phyloP scores from a whole-genome alignment of 2,797 vertebrate species.

The Protonibea diacanthus region DNA sequence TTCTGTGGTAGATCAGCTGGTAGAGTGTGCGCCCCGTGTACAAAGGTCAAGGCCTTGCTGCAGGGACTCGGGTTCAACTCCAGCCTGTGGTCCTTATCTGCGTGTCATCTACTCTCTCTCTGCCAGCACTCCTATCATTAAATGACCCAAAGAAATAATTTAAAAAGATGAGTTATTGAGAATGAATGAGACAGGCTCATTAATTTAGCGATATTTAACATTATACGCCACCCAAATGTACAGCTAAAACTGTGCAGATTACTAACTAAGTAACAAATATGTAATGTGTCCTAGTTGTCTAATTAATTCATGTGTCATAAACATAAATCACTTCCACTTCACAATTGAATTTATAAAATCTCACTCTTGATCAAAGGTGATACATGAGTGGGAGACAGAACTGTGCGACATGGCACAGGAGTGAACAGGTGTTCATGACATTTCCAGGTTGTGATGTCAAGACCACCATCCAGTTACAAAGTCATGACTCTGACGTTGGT shows the following conservation, averaged over 20 bases:
- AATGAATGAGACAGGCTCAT: not conserved
- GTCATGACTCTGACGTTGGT: not conserved
- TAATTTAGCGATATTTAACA: not conserved
- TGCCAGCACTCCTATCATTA: too few species aligned
- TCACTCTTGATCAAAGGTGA: not conserved
- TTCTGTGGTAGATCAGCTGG: too few species aligned
- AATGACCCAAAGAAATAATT: too few species aligned
- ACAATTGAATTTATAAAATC: rapidly evolving
- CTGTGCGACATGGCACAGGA: not conserved
- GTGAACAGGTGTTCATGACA: not conserved
- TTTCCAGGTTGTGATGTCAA: not conserved
- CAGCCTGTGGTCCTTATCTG: too few species aligned
- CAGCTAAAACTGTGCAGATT: too few species aligned
- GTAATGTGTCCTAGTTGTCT: not conserved
- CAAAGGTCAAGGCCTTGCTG: too few species aligned
- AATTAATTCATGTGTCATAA: not conserved
- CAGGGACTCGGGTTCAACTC: too few species aligned
- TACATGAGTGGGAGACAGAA: not conserved
- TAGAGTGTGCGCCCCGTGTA: too few species aligned
- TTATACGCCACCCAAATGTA: too few species aligned
- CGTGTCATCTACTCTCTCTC: too few species aligned
- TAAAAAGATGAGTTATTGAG: too few species aligned
- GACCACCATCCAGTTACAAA: not conserved
- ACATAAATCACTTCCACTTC: not conserved
- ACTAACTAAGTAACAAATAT: not conserved